Base-by-base conservation (phyloP, 2,797 vertebrate genomes). In the Nyctalus aviator region DNA sequence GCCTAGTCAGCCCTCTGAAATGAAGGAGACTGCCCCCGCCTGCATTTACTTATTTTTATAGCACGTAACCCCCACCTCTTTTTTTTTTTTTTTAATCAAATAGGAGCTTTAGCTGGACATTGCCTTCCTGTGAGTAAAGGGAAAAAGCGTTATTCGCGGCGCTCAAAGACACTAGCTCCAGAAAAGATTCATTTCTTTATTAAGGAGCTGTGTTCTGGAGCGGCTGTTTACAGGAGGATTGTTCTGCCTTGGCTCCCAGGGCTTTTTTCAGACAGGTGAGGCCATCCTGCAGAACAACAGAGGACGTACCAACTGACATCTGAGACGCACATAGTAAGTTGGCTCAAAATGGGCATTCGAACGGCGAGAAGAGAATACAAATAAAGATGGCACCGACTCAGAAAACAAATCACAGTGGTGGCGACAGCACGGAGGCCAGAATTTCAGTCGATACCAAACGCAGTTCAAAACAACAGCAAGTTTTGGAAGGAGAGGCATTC, bases 111-210 rank as follows among this genome's bases (percentile, higher is more conserved):
- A 64, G 23, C 30, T 46, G 64, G 59, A 79, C 5, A 6, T 69
- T 75, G 41, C 21, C 30, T 84, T 84, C 50, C 0, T 53, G 27
- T 53, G 50, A 53, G 30, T 48, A 50, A n/a, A 68, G 11, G 23
- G 57, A 85, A 62, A 85, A 88, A 73, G 35, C 13, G 17, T 41
- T 79, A 46, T 95, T 94, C 77, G 41, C 23, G 71, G 71, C 79
- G 46, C 84, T 96, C 78, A 94, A 95, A 96, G 69, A 95, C 73
- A 95, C 81, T 41, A 72, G 81, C 86, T 95, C 88, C 91, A 91
- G 66, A 95, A 91, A 95, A 94, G 82, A 90, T 95, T 90, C 72
- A 92, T 87, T 92, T 96, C 55, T 96, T 97, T 97, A 96, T 97
- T 97, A 72, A 93, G 62, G 90, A 95, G 88, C 85, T 95, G 76